These are phyloP conservation scores for Pelvicachromis taeniatus DNA, from an alignment of 2,113 vertebrate genomes.

Conservation along the genomic window DNA sequence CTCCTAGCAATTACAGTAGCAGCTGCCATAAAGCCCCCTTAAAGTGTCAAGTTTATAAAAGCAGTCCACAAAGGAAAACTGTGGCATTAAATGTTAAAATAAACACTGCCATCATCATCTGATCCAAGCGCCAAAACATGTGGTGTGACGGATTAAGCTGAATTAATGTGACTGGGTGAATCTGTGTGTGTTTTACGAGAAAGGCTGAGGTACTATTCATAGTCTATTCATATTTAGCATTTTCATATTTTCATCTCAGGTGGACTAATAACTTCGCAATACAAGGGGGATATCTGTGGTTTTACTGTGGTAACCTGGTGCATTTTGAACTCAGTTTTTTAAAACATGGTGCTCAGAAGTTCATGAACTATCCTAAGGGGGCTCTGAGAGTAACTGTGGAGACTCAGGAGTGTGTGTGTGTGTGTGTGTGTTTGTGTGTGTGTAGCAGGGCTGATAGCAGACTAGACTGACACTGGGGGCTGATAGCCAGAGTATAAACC, in stretches of 20 bases:
- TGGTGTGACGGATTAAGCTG: background rate
- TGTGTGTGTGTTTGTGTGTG: background rate
- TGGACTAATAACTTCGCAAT: background rate
- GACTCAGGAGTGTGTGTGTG: background rate
- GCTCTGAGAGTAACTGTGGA: conserved; percentile 8
- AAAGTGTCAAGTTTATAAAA: background rate
- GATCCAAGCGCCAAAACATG: background rate
- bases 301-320: background rate
- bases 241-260: background rate
- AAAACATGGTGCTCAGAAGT: conserved; percentile 17
- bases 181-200: background rate
- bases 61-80: background rate
- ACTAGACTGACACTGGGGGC: conserved; percentile 39
- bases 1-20: background rate
- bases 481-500: conserved; percentile 50
- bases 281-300: background rate
- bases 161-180: background rate
- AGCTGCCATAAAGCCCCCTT: background rate
- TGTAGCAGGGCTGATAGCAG: conserved; percentile 6
- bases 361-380: conserved; percentile 36
- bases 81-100: background rate
- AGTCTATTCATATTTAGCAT: background rate
- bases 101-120: background rate
- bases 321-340: background rate
- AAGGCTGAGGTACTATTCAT: background rate